These are phyloP conservation scores for Notothenia rossii DNA, from an alignment of 2,113 vertebrate genomes.

Conservation along the genomic window DNA sequence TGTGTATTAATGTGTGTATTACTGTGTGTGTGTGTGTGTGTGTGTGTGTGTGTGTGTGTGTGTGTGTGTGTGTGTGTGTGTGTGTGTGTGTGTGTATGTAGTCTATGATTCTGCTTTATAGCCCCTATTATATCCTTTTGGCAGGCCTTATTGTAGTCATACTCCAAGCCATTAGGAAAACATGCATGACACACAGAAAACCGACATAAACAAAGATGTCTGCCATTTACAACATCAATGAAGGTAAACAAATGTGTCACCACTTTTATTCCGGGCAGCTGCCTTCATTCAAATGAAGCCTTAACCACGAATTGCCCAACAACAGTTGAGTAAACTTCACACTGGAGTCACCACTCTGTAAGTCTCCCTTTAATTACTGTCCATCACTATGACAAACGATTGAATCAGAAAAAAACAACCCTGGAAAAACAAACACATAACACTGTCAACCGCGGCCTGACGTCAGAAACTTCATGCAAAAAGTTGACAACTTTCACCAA, in stretches of 20 bases:
- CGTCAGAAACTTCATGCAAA: conserved; percentile 8
- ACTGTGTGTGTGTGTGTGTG: not conserved
- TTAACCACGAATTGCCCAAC: conserved; percentile 51
- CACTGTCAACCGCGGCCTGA: conserved; percentile 22
- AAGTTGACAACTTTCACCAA: not conserved
- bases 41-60: no score
- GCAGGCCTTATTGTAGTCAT: conserved; percentile 35
- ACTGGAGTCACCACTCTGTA: conserved; percentile 46
- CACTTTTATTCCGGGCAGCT: conserved; percentile 52
- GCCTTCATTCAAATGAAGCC: conserved; percentile 43
- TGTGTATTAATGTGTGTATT: not conserved
- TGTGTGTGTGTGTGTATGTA: not conserved
- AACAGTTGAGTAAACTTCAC: conserved; percentile 41
- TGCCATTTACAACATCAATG: conserved; percentile 20
- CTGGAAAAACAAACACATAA: conserved; percentile 43
- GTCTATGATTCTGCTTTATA: conserved; percentile 1
- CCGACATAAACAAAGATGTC: conserved; percentile 28
- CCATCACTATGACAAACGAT: conserved; percentile 51
- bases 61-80: not conserved
- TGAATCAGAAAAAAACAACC: conserved; percentile 38
- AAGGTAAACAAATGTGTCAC: conserved; percentile 64
- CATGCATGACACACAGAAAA: conserved; percentile 33
- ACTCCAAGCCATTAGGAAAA: conserved; percentile 20
- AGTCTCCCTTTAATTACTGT: conserved; percentile 47
- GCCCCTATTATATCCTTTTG: conserved; percentile 13